Evolutionary conservation across 1,140 invertebrate genomes (phyloP).

Genomic region (Caenorhabditis latens): DNA sequence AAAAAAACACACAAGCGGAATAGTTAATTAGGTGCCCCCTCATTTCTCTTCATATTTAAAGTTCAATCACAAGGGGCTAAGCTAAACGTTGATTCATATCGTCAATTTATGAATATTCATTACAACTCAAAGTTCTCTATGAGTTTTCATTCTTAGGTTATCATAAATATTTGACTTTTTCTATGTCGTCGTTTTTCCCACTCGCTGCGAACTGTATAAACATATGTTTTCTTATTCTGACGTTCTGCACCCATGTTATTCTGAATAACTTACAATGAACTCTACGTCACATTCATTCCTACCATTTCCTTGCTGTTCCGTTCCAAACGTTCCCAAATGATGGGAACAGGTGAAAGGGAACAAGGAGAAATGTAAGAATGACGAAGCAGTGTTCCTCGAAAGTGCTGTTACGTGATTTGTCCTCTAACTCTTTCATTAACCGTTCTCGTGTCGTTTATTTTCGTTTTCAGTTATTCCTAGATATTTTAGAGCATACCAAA

Average conservation of each 20-base stretch:
- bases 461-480: not conserved
- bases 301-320: not conserved
- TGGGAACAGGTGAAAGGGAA: not conserved
- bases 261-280: too few species aligned
- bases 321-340: not conserved
- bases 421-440: not conserved
- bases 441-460: not conserved
- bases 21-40: slow-evolving; percentile 11
- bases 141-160: not conserved
- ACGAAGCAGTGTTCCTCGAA: not conserved
- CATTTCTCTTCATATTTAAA: not conserved
- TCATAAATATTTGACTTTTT: not conserved
- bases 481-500: not conserved
- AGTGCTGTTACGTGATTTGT: slow-evolving; percentile 3
- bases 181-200: not conserved
- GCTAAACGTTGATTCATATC: slow-evolving; percentile 39
- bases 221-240: not conserved
- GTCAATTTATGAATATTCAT: slow-evolving; percentile 48
- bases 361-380: not conserved
- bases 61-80: slow-evolving; percentile 9
- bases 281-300: not conserved
- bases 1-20: slow-evolving; percentile 10
- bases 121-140: slow-evolving; percentile 27
- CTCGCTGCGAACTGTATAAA: not conserved
- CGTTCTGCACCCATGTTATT: not conserved